A percentile compares a stretch with the other conserved stretches of the same genome.
These are phyloP conservation scores for Scrobipalpa atriplicella DNA, from an alignment of 2,888 invertebrate genomes.

Conservation along the genomic window DNA sequence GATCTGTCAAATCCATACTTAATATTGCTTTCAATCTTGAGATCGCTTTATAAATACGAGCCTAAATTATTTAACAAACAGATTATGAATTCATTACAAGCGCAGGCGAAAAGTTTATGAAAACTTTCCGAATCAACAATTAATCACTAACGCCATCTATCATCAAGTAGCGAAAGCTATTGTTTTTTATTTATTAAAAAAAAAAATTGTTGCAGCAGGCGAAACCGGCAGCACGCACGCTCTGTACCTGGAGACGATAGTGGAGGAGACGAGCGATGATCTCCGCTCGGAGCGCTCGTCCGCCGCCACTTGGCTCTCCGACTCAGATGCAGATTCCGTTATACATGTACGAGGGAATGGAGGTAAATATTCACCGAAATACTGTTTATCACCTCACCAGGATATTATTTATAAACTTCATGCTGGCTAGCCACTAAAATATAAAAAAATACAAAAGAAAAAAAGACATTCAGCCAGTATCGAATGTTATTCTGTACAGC, in stretches of 20 bases:
- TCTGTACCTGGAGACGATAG: slow-evolving; percentile 92
- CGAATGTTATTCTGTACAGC: slow-evolving; percentile 33
- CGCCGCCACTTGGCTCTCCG: slow-evolving; percentile 84
- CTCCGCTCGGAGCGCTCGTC: slow-evolving; percentile 88
- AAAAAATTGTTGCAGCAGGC: too few relatives aligned
- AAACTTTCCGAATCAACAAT: not conserved
- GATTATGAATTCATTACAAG: not conserved
- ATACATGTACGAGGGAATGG: slow-evolving; percentile 85
- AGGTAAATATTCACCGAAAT: slow-evolving; percentile 49
- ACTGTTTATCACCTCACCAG: too few relatives aligned
- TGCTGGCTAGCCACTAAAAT: too few relatives aligned
- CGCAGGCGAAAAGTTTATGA: not conserved
- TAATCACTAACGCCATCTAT: not conserved
- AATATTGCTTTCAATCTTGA: too few relatives aligned
- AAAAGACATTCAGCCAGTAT: not conserved
- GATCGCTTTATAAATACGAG: too few relatives aligned
- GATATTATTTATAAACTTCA: too few relatives aligned
- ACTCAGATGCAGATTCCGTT: slow-evolving; percentile 92
- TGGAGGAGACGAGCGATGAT: slow-evolving; percentile 95
- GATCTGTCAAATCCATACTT: too few relatives aligned
- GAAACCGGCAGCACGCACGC: slow-evolving; percentile 82
- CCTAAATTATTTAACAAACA: not conserved
- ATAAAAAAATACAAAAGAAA: not conserved
- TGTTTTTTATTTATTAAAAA: too few relatives aligned
- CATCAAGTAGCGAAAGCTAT: not conserved